phyloP scores from a whole-genome alignment of 2,113 vertebrate species.

The Petromus typicus region DNA sequence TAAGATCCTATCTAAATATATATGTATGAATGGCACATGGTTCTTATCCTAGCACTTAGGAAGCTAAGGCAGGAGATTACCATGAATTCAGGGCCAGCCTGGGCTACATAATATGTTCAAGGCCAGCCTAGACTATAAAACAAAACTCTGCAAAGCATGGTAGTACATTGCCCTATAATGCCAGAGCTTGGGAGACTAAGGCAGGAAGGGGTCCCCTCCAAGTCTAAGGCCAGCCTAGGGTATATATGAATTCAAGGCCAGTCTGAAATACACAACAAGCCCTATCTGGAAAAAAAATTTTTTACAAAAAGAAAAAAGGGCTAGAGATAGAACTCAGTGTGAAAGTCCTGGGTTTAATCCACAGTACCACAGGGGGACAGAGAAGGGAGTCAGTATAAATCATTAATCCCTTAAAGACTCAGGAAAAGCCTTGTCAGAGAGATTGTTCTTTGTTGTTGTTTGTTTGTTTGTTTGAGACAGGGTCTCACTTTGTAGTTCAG shows the following conservation, averaged over 20 bases:
- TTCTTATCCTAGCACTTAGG: too few relatives aligned
- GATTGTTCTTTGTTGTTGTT: background rate
- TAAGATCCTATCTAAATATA: background rate
- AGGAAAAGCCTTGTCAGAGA: slow-evolving; percentile 26
- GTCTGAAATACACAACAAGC: too few relatives aligned
- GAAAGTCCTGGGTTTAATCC: background rate
- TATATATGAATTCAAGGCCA: too few relatives aligned
- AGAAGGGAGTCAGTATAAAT: background rate
- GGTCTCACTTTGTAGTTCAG: background rate
- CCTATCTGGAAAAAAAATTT: too few relatives aligned
- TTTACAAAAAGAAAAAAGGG: too few relatives aligned
- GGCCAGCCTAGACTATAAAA: background rate
- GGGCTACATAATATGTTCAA: background rate
- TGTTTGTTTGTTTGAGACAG: background rate
- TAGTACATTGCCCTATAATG: too few relatives aligned
- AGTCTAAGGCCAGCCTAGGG: too few relatives aligned
- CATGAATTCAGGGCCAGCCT: background rate
- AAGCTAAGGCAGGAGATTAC: background rate
- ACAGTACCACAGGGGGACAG: background rate
- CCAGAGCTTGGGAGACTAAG: too few relatives aligned
- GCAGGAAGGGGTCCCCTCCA: too few relatives aligned
- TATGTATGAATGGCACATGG: background rate
- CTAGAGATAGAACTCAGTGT: background rate
- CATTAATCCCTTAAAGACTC: slow-evolving; percentile 13
- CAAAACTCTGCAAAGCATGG: too few relatives aligned